phyloP scores from a whole-genome alignment of 2,888 invertebrate genomes.

The Tetranychus truncatus region DNA sequence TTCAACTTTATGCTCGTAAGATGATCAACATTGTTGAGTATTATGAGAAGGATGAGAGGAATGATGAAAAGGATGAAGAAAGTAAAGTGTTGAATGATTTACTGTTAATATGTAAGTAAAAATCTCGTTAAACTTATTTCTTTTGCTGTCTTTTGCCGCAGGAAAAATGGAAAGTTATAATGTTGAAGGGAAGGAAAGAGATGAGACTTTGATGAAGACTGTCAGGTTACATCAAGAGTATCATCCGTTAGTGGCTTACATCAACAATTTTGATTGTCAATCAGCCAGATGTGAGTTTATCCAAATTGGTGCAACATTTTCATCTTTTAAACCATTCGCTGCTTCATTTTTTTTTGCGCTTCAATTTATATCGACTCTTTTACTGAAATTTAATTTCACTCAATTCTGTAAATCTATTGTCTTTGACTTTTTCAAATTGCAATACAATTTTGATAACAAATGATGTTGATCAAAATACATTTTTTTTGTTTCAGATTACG shows the following conservation, averaged over 20 bases:
- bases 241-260: not conserved
- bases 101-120: not conserved
- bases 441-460: too few relatives aligned
- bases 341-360: too few relatives aligned
- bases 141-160: not conserved
- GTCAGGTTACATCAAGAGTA: not conserved
- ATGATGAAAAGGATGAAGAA: not conserved
- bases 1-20: not conserved
- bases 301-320: not conserved
- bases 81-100: not conserved
- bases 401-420: too few relatives aligned
- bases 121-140: not conserved
- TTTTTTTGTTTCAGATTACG: too few relatives aligned
- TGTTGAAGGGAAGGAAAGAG: not conserved
- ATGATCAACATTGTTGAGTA: not conserved
- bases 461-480: too few relatives aligned
- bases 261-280: not conserved
- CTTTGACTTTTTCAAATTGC: too few relatives aligned
- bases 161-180: not conserved
- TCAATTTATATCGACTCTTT: too few relatives aligned
- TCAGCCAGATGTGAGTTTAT: not conserved
- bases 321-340: not conserved
- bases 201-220: not conserved
- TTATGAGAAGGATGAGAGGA: not conserved
- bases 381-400: too few relatives aligned